Conservation (phyloP, 2,888 invertebrate genomes). For the Phragmatobia fuliginosa region DNA sequence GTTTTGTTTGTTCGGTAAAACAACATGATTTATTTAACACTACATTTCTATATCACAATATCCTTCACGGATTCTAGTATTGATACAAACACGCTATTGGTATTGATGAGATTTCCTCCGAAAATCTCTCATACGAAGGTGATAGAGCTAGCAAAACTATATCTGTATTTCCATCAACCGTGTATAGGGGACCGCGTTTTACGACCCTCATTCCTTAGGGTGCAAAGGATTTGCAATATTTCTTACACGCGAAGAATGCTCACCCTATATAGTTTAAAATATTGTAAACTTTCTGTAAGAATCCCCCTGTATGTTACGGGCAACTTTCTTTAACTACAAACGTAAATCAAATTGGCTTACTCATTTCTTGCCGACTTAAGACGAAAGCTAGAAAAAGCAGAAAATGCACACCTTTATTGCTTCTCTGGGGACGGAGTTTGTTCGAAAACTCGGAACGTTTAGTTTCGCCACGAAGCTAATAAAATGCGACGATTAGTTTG, state of each 20-base stretch:
- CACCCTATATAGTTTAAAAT: slow-evolving; percentile 35
- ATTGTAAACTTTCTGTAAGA: slow-evolving; percentile 40
- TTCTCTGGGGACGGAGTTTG: slow-evolving; percentile 43
- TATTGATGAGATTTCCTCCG: slow-evolving; percentile 31
- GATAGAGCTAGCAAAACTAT: slow-evolving; percentile 30
- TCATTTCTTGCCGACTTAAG: slow-evolving; percentile 46
- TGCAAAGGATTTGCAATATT: slow-evolving; percentile 39
- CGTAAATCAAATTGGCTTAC: slow-evolving; percentile 64
- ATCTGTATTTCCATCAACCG: slow-evolving; percentile 29
- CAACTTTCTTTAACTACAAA: slow-evolving; percentile 57
- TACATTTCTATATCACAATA: slow-evolving; percentile 1
- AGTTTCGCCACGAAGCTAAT: background rate
- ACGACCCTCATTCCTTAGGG: slow-evolving; percentile 44
- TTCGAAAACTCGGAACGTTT: slow-evolving; percentile 22
- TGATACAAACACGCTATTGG: slow-evolving; percentile 30
- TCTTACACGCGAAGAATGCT: slow-evolving; percentile 26
- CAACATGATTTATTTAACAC: background rate
- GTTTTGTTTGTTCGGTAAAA: background rate
- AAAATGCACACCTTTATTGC: slow-evolving; percentile 48
- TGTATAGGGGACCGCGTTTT: slow-evolving; percentile 40
- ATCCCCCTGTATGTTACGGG: slow-evolving; percentile 37
- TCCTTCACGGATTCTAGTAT: slow-evolving; percentile 16
- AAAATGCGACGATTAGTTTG: background rate
- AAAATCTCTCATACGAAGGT: slow-evolving; percentile 31
- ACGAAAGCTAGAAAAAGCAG: slow-evolving; percentile 46